Evolutionary conservation across 2,888 invertebrate genomes (phyloP), one percentile per base, ranked within the genome.

Genomic region (Drosophila atripex): DNA sequence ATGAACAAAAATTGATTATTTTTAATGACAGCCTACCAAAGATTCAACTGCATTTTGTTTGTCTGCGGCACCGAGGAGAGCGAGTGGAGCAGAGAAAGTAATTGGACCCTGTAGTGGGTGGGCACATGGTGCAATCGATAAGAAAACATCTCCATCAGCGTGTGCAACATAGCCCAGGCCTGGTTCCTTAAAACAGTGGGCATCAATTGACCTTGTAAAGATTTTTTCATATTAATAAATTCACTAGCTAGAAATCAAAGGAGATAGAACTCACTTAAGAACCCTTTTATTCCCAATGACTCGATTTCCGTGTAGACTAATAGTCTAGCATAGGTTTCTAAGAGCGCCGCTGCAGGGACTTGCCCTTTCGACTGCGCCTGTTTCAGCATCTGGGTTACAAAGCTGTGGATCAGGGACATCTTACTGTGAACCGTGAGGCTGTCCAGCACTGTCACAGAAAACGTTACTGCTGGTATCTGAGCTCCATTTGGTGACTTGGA

Each of bases 221-320:
- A 39, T 9, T 39, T 28, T 28, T 28, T 28, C 9, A 28, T 28
- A 28, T 8, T 18, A 38, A 12, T 35, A 12, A 18, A 11, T 8
- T 1, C 3, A 16, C 12, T 30, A 16, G 35, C 3, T 2, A 9
- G 1, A 6, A 2, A 6, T 38, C 8, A 8, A 16, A n/a, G 3
- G 1, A 41, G 6, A 28, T 1, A 8, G 2, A 21, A 82, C 88
- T 74, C 91, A 95, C 97, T 96, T 78, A 98, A 96, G 90, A 98
- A 98, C 55, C 97, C 98, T 92, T 99, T 99, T 71, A 99, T 98
- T 30, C 99, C 98, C 52, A 99, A 93, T 14, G 98, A 97, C 91
- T 99, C 99, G 57, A 98, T 98, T 93, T 99, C 99, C 8, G 97
- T 98, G 89, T 99, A 99, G 0, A 98, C 98, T 54, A 99, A 92